Conservation (phyloP, 2,113 vertebrate genomes). For the Eptesicus fuscus region DNA sequence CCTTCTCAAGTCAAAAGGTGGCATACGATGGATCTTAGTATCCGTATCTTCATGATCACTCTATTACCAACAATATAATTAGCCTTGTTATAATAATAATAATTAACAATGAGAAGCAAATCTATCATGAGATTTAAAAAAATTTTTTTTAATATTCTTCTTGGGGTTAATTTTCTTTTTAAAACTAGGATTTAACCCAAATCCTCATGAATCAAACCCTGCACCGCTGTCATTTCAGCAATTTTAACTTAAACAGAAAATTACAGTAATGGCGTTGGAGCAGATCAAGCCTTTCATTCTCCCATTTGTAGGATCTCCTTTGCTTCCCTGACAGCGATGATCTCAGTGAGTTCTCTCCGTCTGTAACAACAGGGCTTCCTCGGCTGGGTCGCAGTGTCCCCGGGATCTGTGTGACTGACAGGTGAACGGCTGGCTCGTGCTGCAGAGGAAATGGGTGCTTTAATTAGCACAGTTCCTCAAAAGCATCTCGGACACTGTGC, state of each 20-base stretch:
- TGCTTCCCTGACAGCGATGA: conserved; percentile 49
- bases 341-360: conserved; percentile 11
- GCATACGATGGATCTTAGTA: background rate
- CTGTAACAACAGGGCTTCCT: conserved; percentile 27
- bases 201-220: conserved; percentile 19
- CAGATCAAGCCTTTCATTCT: conserved; percentile 4
- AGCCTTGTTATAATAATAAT: background rate
- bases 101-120: conserved; percentile 5
- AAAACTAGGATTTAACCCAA: conserved; percentile 5
- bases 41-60: background rate
- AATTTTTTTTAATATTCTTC: conserved; percentile 2
- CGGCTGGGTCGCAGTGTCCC: background rate
- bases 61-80: background rate
- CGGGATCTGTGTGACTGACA: conserved; percentile 27
- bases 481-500: background rate
- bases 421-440: conserved; percentile 7
- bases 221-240: background rate
- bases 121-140: background rate
- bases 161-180: conserved; percentile 31
- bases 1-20: conserved; percentile 12
- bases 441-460: conserved; percentile 46
- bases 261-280: conserved; percentile 44
- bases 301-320: conserved; percentile 40
- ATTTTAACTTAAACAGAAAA: conserved; percentile 51
- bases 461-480: conserved; percentile 49